Evolutionary conservation across 2,113 vertebrate species (phyloP), one percentile per base, ranked within the genome.

Genomic region (Phylloscopus trochiloides): DNA sequence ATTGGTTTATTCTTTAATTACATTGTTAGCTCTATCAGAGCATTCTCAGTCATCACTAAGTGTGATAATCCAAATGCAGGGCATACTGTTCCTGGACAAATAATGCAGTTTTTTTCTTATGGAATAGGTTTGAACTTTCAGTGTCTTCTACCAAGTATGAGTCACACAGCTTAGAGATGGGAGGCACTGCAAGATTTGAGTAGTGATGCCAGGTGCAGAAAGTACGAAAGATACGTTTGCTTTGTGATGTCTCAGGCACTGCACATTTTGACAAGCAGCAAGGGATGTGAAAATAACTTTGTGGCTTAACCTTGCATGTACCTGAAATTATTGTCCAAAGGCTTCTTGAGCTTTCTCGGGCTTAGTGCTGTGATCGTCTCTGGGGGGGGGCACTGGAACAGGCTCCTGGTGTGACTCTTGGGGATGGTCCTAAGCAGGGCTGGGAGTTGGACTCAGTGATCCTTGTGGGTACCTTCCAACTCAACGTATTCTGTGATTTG

Each of bases 391-490:
- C 22, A 3, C 38, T 86, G 63, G 54, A 52, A 22, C 12, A 38
- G 15, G 28, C 28, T 59, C 32, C 38, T 43, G 31, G 14, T 66
- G 61, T 75, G 20, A 21, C 17, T 43, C 36, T 45, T 50, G 25
- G 43, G 19, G 24, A 29, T 65, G 19, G 34, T 57, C 34, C 34
- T 76, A 0, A 26, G 38, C 54, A 59, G 36, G 72, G 17, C 62
- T 21, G 26, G 18, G 62, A 68, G 54, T 2, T n/a, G 32, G 16
- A 24, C 38, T 77, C 2, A 0, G 2, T 38, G 32, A 19, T 52
- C 14, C 12, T 45, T 52, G 47, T 45, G 54, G 22, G n/a, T 45
- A 12, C 38, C 54, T 68, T 68, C 45, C 26, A 68, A 3, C 52
- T 76, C 17, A 18, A 22, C 21, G 19, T 28, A 24, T 5, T 38